phyloP scores from a whole-genome alignment of 2,797 vertebrate species.

The Peromyscus attwateri region DNA sequence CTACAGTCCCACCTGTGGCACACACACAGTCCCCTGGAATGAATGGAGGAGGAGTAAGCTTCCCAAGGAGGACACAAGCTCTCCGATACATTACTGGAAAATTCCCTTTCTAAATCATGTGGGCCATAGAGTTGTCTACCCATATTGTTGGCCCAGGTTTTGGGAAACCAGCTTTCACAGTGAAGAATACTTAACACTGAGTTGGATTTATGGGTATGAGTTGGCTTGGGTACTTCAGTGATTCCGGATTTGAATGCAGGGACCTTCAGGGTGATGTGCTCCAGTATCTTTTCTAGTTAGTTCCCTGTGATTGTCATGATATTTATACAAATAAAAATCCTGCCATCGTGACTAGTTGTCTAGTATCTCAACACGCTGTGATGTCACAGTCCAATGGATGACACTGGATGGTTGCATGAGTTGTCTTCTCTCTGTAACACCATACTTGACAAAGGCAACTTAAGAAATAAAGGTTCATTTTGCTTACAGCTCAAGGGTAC shows the following conservation, averaged over 20 bases:
- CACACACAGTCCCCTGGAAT: background rate
- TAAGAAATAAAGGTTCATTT: background rate
- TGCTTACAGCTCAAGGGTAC: background rate
- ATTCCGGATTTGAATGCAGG: background rate
- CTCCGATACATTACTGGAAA: rapidly evolving
- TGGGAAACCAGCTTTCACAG: background rate
- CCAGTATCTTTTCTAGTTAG: background rate
- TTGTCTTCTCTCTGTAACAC: too few species aligned
- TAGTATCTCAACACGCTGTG: background rate
- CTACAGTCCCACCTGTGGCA: rapidly evolving
- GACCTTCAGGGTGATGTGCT: background rate
- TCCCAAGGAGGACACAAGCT: rapidly evolving
- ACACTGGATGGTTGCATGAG: background rate
- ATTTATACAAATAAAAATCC: background rate
- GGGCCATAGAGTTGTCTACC: rapidly evolving
- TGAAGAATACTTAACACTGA: background rate
- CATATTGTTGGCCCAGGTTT: background rate
- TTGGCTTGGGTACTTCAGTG: too few species aligned
- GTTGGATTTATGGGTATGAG: background rate
- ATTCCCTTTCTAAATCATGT: too few species aligned
- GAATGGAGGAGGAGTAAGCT: background rate
- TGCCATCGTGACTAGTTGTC: too few species aligned
- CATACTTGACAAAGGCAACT: background rate
- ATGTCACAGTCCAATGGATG: background rate
- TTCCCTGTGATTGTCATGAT: background rate